Evolutionary conservation across 2,888 invertebrate genomes (phyloP).

Genomic region (Chironomus riparius): DNA sequence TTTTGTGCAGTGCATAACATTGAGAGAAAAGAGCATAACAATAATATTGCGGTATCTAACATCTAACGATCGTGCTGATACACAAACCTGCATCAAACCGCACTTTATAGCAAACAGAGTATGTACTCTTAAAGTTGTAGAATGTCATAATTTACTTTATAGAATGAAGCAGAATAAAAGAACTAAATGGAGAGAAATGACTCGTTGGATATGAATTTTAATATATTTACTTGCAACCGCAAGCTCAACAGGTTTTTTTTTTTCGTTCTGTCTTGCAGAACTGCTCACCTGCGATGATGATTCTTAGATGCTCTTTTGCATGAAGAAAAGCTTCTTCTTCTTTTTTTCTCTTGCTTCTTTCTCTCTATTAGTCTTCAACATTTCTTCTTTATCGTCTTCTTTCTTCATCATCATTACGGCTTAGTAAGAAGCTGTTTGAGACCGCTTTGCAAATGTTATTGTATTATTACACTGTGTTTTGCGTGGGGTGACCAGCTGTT

Average conservation of each 20-base stretch:
- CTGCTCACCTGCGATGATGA: not conserved
- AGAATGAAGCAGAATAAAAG: not conserved
- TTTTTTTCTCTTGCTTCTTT: not conserved
- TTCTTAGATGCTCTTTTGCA: not conserved
- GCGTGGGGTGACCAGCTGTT: too few species aligned
- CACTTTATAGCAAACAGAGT: not conserved
- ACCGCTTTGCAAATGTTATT: too few species aligned
- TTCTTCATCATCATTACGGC: too few species aligned
- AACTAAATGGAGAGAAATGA: not conserved
- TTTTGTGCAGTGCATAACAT: not conserved
- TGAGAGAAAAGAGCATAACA: not conserved
- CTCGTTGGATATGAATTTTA: conserved; percentile 20
- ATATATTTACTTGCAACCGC: conserved; percentile 12
- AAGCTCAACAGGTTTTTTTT: conserved; percentile 16
- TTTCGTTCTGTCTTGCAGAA: not conserved
- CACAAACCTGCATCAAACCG: not conserved
- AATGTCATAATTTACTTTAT: not conserved
- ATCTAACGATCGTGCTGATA: not conserved
- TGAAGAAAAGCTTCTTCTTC: not conserved
- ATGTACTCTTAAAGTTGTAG: not conserved
- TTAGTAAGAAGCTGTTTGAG: too few species aligned
- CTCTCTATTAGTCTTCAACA: too few species aligned
- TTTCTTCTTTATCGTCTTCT: too few species aligned
- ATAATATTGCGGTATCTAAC: not conserved
- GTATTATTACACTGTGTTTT: too few species aligned